These are phyloP conservation scores for Haliclystus octoradiatus DNA, from an alignment of 30 jellyfish, hydroid and myxozoan species.

Conservation along the genomic window DNA sequence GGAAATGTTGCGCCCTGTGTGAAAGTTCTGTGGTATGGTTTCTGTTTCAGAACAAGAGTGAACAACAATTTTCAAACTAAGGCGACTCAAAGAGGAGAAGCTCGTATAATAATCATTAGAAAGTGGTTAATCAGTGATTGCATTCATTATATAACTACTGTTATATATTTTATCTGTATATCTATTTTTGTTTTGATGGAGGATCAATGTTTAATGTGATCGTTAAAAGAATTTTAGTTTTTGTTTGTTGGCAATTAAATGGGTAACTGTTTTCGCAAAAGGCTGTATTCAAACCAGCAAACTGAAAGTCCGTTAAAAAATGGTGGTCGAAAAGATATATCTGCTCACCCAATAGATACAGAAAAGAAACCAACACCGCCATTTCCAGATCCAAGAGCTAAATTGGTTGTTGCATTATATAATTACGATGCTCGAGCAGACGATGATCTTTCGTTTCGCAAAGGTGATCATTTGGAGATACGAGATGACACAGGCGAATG, in stretches of 20 bases:
- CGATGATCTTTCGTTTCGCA: conserved; percentile 68
- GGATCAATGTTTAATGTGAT: too few species aligned
- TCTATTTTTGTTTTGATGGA: too few species aligned
- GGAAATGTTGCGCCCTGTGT: too few species aligned
- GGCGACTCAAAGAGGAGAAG: too few species aligned
- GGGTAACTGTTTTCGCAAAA: not conserved
- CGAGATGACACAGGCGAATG: conserved; percentile 74
- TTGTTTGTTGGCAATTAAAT: not conserved
- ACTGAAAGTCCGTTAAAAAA: not conserved
- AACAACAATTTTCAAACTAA: too few species aligned
- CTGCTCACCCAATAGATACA: not conserved
- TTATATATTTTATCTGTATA: too few species aligned
- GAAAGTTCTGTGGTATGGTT: too few species aligned
- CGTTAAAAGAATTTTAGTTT: too few species aligned
- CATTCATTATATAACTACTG: too few species aligned
- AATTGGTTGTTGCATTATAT: conserved; percentile 78
- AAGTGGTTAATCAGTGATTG: too few species aligned
- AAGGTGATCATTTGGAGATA: conserved; percentile 76
- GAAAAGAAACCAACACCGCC: conserved; percentile 75
- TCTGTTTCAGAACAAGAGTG: too few species aligned
- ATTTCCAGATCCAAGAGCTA: conserved; percentile 79
- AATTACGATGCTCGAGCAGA: conserved; percentile 75
- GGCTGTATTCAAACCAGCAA: not conserved
- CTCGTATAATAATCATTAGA: too few species aligned
- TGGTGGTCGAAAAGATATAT: not conserved